Evolutionary conservation across 2,113 vertebrate species (phyloP), one percentile per base, ranked within the genome.

Genomic region (Charina bottae): DNA sequence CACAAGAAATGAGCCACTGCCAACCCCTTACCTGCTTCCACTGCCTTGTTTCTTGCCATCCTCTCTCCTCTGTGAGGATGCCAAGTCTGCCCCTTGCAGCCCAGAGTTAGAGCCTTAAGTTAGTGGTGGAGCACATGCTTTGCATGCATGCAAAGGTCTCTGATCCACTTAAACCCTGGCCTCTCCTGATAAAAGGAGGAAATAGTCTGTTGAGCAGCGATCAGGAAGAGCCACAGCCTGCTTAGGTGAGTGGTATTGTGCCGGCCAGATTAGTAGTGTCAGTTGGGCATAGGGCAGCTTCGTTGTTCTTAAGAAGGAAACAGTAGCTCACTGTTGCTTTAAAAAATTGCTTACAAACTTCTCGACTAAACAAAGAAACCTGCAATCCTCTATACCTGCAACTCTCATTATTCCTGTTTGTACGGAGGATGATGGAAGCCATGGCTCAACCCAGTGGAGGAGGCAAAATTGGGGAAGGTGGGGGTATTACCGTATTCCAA

Each of bases 1-100:
- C 28, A 68, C 28, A 42, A 90, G 89, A 78, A 90, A 11, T 46
- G 83, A 78, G 78, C 53, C 62, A 91, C 54, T 78, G 85, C 90
- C 85, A 91, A 49, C n/a, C 5, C 42, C 17, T 19, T 28, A 21
- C 33, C 60, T 26, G 54, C 85, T 78, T 72, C 24, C 42, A 56
- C 10, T 24, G 62, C 53, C 59, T 56, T 91, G 33, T 88, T 72
- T 87, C 62, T 78, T 87, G 54, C 85, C 26, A 46, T 10, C 54
- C 24, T 87, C 33, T 19, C 72, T 42, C 13, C 56, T 87, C 17
- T 10, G 12, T 58, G 19, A 64, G 72, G 42, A 42, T 49, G 46
- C 9, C 58, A 62, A 33, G 42, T n/a, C 58, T 85, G 26, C 24
- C 85, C 26, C 23, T 19, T 78, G 13, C 24, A 60, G 28, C 88